Evolutionary conservation across 2,113 vertebrate species (phyloP), one percentile per base, ranked within the genome.

Genomic region (Arvicanthis niloticus): DNA sequence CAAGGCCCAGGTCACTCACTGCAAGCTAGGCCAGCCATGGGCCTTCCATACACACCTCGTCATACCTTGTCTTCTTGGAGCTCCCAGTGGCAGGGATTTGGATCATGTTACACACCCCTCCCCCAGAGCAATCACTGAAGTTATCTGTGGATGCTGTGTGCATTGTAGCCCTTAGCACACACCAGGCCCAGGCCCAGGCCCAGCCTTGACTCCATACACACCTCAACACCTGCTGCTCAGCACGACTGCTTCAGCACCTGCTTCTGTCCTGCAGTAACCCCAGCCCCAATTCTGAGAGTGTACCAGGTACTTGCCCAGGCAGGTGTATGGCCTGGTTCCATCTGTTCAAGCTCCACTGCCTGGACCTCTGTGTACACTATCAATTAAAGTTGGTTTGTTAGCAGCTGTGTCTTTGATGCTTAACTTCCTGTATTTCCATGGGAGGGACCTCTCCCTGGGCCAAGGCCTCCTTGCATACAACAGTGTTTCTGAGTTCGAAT

Each of bases 341-440:
- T 58, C 56, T 1, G 0, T 26, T 12, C 67, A 48, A 1, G 0
- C 24, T n/a, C 60, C 31, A 1, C 68, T 5, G 11, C 37, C 81
- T 48, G 2, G 73, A 80, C 31, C 87, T 96, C 96, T 76, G 94
- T 96, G 91, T 85, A 81, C 26, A 62, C 92, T 95, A 48, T 75
- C 85, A 2, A 97, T 96, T 97, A 98, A 98, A 98, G 67, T 97
- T 96, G 92, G 91, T 98, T 98, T 97, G 86, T 97, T 97, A 97
- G 60, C 93, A 92, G 91, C 86, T 0, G 34, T 53, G 96, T 22
- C 81, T 56, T 67, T 37, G 72, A 58, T 48, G 42, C 68, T n/a
- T 76, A 0, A 0, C 75, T 53, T 84, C 31, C 76, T 82, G 29
- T 51, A 2, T 89, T 72, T 93, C 45, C 5, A 7, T 10, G 42